Percentiles rank a stretch among this genome's conserved stretches.
Evolutionary conservation across 2,797 vertebrate genomes (phyloP).

Genomic region (Hemibagrus guttatus): DNA sequence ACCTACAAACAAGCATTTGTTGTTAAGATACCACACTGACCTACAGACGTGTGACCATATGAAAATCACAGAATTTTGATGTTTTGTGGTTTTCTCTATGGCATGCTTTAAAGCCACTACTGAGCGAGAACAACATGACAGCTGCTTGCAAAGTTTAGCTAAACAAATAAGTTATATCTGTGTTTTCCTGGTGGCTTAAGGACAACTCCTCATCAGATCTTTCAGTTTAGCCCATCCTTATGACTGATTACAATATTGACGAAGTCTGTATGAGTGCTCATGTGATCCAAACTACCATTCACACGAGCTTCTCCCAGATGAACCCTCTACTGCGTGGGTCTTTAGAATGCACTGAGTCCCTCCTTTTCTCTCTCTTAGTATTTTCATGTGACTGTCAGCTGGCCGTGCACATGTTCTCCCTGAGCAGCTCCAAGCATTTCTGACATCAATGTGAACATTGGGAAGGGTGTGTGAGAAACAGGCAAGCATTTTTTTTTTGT

Average conservation of each 20-base stretch:
- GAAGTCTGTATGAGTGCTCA: background rate
- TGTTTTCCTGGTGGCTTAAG: background rate
- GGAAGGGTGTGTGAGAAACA: slow-evolving; percentile 53
- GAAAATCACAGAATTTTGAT: background rate
- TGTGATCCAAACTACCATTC: slow-evolving; percentile 19
- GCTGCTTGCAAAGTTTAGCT: background rate
- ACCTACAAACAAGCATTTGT: background rate
- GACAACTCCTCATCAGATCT: background rate
- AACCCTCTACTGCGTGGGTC: background rate
- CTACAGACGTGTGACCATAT: background rate
- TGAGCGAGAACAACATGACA: background rate
- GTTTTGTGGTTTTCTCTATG: background rate
- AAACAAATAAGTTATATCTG: background rate
- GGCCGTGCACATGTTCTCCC: slow-evolving; percentile 64
- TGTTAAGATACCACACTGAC: background rate
- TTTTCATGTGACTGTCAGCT: slow-evolving; percentile 84
- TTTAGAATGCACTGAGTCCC: slow-evolving; percentile 23
- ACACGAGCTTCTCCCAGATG: slow-evolving; percentile 12
- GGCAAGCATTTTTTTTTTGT: background rate
- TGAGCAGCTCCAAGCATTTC: slow-evolving; percentile 50
- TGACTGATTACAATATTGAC: background rate
- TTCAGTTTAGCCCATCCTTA: background rate
- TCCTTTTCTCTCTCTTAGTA: slow-evolving; percentile 42
- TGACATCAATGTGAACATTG: slow-evolving; percentile 58
- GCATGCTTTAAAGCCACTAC: background rate